Evolutionary conservation across 2,888 invertebrate genomes (phyloP).

Genomic region (Tanaodytes sp.): DNA sequence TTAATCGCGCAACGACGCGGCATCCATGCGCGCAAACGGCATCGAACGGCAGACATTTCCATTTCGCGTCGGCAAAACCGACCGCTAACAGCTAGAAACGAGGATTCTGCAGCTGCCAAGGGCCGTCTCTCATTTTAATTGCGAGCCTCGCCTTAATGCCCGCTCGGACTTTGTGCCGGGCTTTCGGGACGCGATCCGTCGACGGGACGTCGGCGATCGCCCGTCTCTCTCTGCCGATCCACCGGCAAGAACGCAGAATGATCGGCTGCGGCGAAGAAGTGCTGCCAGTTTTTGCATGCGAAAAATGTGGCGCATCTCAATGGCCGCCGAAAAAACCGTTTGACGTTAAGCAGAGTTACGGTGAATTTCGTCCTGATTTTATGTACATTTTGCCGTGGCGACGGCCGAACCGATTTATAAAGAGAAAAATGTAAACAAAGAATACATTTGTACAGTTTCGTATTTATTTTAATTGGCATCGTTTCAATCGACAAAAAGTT

Average conservation of each 20-base stretch:
- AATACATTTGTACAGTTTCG: not conserved
- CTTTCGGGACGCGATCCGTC: conserved; percentile 17
- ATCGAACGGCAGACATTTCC: conserved; percentile 51
- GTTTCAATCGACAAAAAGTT: no score
- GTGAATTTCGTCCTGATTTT: conserved; percentile 18
- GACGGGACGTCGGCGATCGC: conserved; percentile 46
- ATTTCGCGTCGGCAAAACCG: conserved; percentile 42
- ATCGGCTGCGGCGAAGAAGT: conserved; percentile 38
- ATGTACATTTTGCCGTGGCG: not conserved
- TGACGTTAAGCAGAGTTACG: conserved; percentile 15
- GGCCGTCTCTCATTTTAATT: conserved; percentile 55
- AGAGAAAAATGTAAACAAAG: not conserved
- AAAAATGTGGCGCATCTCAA: conserved; percentile 52
- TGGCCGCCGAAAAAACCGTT: conserved; percentile 33
- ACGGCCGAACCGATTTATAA: no score
- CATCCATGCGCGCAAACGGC: conserved; percentile 22
- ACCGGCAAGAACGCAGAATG: conserved; percentile 47
- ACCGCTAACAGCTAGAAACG: conserved; percentile 47
- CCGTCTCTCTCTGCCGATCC: conserved; percentile 38
- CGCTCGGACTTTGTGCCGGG: conserved; percentile 51
- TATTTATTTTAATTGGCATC: no score
- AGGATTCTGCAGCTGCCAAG: conserved; percentile 56
- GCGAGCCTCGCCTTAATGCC: conserved; percentile 53
- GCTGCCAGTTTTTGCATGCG: conserved; percentile 50
- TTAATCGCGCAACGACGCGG: conserved; percentile 30